These are phyloP conservation scores for Planococcus citri DNA, from an alignment of 1,140 invertebrate genomes.

Conservation along the genomic window DNA sequence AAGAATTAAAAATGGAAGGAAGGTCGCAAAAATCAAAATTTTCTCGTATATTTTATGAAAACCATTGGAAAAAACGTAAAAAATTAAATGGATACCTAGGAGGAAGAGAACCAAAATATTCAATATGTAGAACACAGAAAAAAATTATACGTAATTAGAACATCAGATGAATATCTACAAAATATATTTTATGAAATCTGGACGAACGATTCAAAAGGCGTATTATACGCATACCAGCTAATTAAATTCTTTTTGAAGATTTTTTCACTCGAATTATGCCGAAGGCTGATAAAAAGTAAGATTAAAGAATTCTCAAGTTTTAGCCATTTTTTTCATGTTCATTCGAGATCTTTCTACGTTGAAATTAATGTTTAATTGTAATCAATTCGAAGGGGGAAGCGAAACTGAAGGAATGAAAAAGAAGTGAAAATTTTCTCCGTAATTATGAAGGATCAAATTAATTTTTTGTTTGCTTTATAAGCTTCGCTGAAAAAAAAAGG, in stretches of 20 bases:
- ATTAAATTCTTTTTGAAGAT: not conserved
- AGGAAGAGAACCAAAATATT: too few species aligned
- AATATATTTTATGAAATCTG: not conserved
- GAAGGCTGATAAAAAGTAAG: not conserved
- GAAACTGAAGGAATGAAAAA: not conserved
- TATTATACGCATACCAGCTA: too few species aligned
- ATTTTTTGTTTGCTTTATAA: slow-evolving; percentile 7
- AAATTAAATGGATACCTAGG: too few species aligned
- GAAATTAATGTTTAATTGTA: not conserved
- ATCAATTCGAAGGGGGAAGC: not conserved
- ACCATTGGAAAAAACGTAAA: too few species aligned
- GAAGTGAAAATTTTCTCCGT: not conserved
- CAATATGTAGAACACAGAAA: too few species aligned
- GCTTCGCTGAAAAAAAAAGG: not conserved
- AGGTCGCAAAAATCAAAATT: too few species aligned
- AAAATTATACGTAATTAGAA: too few species aligned
- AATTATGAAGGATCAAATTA: not conserved
- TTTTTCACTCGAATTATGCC: not conserved
- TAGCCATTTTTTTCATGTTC: not conserved
- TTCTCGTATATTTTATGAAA: too few species aligned
- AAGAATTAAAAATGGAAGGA: too few species aligned
- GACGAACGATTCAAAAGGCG: not conserved
- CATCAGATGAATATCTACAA: too few species aligned
- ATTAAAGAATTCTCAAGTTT: not conserved
- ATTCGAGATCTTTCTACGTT: not conserved